Base-by-base conservation (phyloP, 2,888 invertebrate genomes). In the Tolmerus cingulatus region DNA sequence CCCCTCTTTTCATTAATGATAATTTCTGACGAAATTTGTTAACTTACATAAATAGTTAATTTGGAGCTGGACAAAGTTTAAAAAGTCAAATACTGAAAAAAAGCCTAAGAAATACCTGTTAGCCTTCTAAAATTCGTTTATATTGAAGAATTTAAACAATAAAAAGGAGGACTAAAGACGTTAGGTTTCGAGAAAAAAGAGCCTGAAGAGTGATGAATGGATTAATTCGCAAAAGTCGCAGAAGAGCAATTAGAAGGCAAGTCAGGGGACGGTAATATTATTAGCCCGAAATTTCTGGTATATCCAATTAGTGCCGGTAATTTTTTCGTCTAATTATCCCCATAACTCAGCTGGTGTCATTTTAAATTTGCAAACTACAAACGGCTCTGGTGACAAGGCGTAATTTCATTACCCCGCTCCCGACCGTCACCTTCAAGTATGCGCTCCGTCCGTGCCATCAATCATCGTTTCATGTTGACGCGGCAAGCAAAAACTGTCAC, bases 301-400 rank as follows among this genome's bases (percentile, higher is more conserved):
- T 84, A 66, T 84, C 87, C 87, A 88, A 88, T 88, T 88, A 88
- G 88, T 77, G 87, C 74, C 79, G 78, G 78, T 66, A 88, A 88
- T 88, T 87, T 88, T 86, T 87, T 79, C 85, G 77, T 74, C 87
- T 88, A 88, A 88, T 88, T 88, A 88, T 85, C 74, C 84, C 9
- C 37, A 88, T 88, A 87, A 82, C 74, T 88, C 88, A 88, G 82
- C 86, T 86, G 51, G 74, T 74, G 85, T 79, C 40, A 74, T 74
- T 74, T 85, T 37, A 78, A 77, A 55, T 76, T 87, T 66, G 87
- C 87, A 78, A 78, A 78, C 46, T 86, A 87, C 81, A 87, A 88
- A 88, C 87, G 85, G 84, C 85, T 78, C 74, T 46, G 87, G 87
- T 88, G 88, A 88, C 88, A 88, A 82, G 88, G 78, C 88, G 86